Evolutionary conservation across 2,888 invertebrate species (phyloP).

Genomic region (Callimorpha dominula): DNA sequence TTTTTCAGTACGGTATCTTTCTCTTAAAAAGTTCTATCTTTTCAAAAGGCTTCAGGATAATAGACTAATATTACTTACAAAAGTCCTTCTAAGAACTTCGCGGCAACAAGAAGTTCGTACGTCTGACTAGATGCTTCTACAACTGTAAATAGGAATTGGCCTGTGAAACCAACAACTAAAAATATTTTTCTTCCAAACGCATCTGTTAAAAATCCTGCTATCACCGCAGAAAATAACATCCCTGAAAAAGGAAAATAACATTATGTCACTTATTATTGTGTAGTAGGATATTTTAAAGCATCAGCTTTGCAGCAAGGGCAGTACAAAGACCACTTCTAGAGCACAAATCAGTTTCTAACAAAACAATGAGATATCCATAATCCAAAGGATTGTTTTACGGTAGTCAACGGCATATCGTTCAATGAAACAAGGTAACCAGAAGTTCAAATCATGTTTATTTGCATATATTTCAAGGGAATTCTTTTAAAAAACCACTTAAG

Average conservation of each 20-base stretch:
- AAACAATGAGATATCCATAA: no score
- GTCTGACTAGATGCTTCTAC: constrained; percentile 69
- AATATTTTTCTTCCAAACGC: constrained; percentile 76
- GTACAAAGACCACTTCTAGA: no score
- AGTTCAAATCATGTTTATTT: no score
- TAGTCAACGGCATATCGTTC: no score
- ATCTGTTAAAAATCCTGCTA: constrained; percentile 75
- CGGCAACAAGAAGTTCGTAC: constrained; percentile 63
- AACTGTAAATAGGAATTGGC: constrained; percentile 64
- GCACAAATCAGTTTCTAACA: no score
- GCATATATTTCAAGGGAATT: no score
- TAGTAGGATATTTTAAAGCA: background rate
- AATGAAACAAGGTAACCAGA: no score
- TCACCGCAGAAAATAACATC: constrained; percentile 69
- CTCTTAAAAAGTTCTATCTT: no score
- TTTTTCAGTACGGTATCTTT: no score
- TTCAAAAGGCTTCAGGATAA: background rate
- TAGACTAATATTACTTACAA: constrained; percentile 62
- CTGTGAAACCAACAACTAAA: constrained; percentile 62
- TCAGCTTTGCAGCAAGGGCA: background rate
- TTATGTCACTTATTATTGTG: background rate
- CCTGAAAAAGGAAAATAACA: constrained; percentile 59
- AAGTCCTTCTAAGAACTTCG: constrained; percentile 74
- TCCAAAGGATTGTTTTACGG: no score
- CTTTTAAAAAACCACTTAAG: no score